Evolutionary conservation across 2,888 invertebrate genomes (phyloP).

Genomic region (Nebria brevicollis): DNA sequence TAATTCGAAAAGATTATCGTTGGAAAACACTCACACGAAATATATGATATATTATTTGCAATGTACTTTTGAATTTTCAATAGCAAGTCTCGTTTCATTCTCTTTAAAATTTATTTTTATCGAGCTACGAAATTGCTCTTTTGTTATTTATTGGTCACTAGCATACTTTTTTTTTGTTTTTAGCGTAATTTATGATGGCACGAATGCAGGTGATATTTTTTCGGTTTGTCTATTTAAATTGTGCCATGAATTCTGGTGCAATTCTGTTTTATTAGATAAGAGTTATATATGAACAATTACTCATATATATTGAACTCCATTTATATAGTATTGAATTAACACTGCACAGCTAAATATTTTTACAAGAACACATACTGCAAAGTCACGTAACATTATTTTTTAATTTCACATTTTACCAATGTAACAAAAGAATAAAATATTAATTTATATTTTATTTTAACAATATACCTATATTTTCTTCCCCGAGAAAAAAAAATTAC

Average conservation of each 20-base stretch:
- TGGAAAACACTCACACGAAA: neutral
- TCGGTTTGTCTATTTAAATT: neutral
- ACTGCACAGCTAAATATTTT: too few relatives aligned
- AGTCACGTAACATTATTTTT: too few relatives aligned
- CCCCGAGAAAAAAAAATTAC: too few relatives aligned
- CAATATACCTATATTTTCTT: too few relatives aligned
- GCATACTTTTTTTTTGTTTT: conserved; percentile 5
- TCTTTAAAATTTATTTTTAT: conserved; percentile 15
- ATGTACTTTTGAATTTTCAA: neutral
- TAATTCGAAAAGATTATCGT: conserved; percentile 27
- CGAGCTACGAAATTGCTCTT: conserved; percentile 15
- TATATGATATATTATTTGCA: neutral
- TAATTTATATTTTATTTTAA: too few relatives aligned
- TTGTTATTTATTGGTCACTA: conserved; percentile 23
- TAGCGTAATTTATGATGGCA: conserved; percentile 12
- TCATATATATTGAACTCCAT: too few relatives aligned
- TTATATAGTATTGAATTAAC: too few relatives aligned
- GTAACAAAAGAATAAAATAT: too few relatives aligned
- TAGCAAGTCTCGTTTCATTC: neutral
- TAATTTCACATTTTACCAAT: too few relatives aligned
- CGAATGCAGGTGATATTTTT: neutral
- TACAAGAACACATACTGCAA: too few relatives aligned
- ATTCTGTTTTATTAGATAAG: neutral
- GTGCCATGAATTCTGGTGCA: neutral
- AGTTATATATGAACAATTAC: neutral